Evolutionary conservation across 2,888 invertebrate species (phyloP).

Genomic region (Heterodera filipjevi): DNA sequence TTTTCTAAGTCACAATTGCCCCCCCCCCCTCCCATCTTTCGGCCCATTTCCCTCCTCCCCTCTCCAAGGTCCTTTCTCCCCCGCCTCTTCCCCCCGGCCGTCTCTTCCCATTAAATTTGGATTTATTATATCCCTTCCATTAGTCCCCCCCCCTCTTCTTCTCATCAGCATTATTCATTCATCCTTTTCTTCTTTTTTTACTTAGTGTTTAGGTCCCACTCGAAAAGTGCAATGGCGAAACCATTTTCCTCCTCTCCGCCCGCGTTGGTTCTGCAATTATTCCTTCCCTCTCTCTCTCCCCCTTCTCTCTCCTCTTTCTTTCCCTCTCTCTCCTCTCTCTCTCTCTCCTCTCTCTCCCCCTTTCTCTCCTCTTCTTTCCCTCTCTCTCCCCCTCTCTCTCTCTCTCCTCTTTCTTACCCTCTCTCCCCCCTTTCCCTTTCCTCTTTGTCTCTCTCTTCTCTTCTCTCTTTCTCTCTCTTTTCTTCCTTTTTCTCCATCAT

Average conservation of each 20-base stretch:
- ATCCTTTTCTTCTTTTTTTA: background rate
- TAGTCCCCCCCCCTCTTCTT: too few relatives aligned
- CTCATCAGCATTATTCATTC: background rate
- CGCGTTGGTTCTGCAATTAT: slow-evolving; percentile 1
- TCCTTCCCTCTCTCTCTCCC: background rate
- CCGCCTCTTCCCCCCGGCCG: background rate
- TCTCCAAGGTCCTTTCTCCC: background rate
- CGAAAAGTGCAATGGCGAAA: background rate
- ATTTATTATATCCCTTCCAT: background rate
- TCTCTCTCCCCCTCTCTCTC: background rate
- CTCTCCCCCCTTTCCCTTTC: background rate
- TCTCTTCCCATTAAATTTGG: background rate
- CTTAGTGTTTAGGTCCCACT: slow-evolving; percentile 1
- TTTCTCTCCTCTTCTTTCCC: background rate
- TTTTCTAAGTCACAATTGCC: background rate
- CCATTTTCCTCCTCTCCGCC: background rate
- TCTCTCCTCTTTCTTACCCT: background rate
- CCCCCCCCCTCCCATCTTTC: background rate
- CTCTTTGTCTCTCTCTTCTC: background rate
- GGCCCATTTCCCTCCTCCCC: background rate
- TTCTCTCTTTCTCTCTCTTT: background rate
- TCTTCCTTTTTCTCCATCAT: background rate
- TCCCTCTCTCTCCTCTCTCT: background rate
- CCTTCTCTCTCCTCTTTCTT: background rate
- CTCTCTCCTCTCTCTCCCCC: background rate